Conservation (phyloP, 1,140 invertebrate species). For the Pantala flavescens region DNA sequence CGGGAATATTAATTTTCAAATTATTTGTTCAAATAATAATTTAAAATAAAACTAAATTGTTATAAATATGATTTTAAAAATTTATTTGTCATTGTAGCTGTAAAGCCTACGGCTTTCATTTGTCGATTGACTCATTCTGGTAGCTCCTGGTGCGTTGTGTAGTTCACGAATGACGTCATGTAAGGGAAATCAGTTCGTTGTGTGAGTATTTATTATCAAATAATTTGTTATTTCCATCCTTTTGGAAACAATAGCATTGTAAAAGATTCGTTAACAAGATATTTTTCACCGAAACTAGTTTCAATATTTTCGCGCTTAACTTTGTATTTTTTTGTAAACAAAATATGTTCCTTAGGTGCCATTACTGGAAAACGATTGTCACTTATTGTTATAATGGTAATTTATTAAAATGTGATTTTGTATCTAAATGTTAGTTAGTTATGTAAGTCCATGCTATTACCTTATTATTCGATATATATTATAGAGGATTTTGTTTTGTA, state of each 20-base stretch:
- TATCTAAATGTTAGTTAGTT: neutral
- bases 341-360: neutral
- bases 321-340: slow-evolving; percentile 9
- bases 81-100: neutral
- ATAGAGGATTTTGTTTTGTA: neutral
- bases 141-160: neutral
- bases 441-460: neutral
- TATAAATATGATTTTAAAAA: too few species aligned
- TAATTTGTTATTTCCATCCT: neutral
- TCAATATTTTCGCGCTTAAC: neutral
- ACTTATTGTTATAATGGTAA: neutral
- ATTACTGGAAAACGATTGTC: neutral
- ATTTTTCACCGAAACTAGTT: neutral
- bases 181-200: neutral
- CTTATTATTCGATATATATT: neutral
- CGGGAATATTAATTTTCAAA: too few species aligned
- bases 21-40: too few species aligned
- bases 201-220: neutral
- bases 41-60: too few species aligned
- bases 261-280: neutral
- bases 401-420: neutral
- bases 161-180: neutral
- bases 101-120: neutral
- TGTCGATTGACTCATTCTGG: neutral
- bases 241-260: neutral